Base-by-base conservation (phyloP, 2,888 invertebrate genomes). In the Lysandra bellargus region DNA sequence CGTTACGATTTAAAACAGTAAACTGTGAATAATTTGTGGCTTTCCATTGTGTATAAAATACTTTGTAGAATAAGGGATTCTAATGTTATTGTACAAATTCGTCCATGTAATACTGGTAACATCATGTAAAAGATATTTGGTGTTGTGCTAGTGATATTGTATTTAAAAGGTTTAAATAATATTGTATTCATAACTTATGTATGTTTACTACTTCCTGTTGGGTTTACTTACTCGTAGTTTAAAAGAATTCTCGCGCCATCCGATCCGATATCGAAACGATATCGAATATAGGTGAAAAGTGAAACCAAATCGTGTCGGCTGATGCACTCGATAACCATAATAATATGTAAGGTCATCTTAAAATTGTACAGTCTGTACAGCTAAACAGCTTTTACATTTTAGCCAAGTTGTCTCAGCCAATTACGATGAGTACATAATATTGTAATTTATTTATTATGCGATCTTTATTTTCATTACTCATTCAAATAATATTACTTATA, bases 21-120 rank as follows among this genome's bases (percentile, higher is more conserved):
- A 69, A 12, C 14, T 69, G 69, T 69, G 33, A 69, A 69, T 69
- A 33, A 33, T 69, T 69, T 30, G 69, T 69, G 69, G 33, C 14
- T 33, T 69, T 37, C 69, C 69, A 69, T 14, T 33, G 69, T 69
- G 33, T 14, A 69, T 69, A 69, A 37, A 33, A 17, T 69, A 69
- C 17, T 30, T 69, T 9, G 64, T 64, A 64, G 64, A 64, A 3
- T 64, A 30, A 30, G 64, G 30, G 30, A 64, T 30, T 64, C 30
- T 30, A 73, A 57, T 73, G 37, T 78, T 73, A 79, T 74, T 79
- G 74, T 79, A 79, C 74, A 79, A 79, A 79, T 79, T 79, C 79
- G 79, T 79, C 79, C 79, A 79, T 60, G 74, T 74, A 53, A 76
- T 76, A 74, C 74, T 76, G 57, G 53, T 76, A 17, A 17, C 2